A percentile compares a stretch with the other conserved stretches of the same genome.
Evolutionary conservation across 2,888 invertebrate genomes (phyloP).

Genomic region (Eupithecia abbreviata): DNA sequence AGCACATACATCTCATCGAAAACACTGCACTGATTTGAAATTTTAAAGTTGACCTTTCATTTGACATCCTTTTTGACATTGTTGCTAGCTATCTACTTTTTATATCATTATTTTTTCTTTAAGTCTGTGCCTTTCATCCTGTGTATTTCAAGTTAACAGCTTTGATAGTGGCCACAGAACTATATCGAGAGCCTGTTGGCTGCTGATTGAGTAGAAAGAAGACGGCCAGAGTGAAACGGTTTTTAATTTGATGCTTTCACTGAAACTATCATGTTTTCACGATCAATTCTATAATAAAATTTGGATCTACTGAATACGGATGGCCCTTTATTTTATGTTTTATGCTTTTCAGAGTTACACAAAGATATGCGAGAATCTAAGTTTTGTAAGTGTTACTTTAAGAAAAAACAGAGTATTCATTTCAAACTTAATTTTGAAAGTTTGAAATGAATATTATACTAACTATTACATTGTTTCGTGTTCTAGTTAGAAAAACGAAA

Average conservation of each 20-base stretch:
- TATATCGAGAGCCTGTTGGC: too few species aligned
- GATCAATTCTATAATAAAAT: too few species aligned
- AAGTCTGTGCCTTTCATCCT: neutral
- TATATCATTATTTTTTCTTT: too few species aligned
- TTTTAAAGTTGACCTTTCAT: too few species aligned
- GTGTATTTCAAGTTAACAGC: neutral
- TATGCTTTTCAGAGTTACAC: constrained; percentile 68
- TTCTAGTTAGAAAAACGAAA: neutral
- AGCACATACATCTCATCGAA: neutral
- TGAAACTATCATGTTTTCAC: too few species aligned
- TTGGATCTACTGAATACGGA: neutral
- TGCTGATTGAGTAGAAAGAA: neutral
- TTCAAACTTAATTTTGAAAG: neutral
- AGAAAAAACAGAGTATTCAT: neutral
- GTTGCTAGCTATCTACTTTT: too few species aligned
- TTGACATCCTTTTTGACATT: too few species aligned
- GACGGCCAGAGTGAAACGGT: neutral
- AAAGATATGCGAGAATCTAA: constrained; percentile 48
- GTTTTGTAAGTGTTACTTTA: constrained; percentile 56
- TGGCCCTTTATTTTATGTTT: neutral
- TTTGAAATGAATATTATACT: neutral
- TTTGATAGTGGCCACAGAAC: neutral
- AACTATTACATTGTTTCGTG: neutral
- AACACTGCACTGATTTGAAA: too few species aligned
- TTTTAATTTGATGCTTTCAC: too few species aligned